phyloP scores from a whole-genome alignment of 2,888 invertebrate genomes.

The Drosophila fungiperda region DNA sequence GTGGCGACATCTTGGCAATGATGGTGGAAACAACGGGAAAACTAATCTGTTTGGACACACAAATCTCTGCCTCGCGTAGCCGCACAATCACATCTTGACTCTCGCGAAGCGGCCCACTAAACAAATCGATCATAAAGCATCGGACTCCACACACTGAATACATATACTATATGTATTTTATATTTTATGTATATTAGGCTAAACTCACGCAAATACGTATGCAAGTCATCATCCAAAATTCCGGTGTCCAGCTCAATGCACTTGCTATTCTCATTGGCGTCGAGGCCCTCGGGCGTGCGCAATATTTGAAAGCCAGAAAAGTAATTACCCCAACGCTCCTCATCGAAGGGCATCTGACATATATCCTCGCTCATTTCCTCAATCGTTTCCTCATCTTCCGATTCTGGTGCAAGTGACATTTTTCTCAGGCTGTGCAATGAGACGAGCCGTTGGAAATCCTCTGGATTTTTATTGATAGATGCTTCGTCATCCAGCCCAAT shows the following conservation, averaged over 20 bases:
- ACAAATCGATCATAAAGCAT: constrained; percentile 79
- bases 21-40: constrained; percentile 76
- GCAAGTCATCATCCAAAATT: constrained; percentile 41
- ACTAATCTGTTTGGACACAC: constrained; percentile 66
- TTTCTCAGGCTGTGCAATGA: constrained; percentile 29
- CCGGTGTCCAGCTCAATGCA: constrained; percentile 65
- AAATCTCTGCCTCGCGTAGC: constrained; percentile 72
- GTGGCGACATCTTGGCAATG: constrained; percentile 76
- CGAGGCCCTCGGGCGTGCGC: constrained; percentile 36
- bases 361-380: constrained; percentile 57
- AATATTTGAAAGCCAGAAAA: constrained; percentile 74
- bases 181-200: neutral
- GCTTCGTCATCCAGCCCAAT: constrained; percentile 56
- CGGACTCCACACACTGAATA: constrained; percentile 67
- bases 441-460: constrained; percentile 33
- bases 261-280: constrained; percentile 65
- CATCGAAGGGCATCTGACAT: constrained; percentile 48
- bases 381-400: neutral
- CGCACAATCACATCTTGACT: constrained; percentile 71
- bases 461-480: neutral
- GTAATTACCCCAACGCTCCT: constrained; percentile 74
- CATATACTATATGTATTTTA: neutral
- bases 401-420: neutral
- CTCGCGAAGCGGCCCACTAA: constrained; percentile 64
- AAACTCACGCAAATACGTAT: constrained; percentile 62